Evolutionary conservation across 2,888 invertebrate genomes (phyloP), one percentile per base, ranked within the genome.

Genomic region (Hypomecis punctinalis): DNA sequence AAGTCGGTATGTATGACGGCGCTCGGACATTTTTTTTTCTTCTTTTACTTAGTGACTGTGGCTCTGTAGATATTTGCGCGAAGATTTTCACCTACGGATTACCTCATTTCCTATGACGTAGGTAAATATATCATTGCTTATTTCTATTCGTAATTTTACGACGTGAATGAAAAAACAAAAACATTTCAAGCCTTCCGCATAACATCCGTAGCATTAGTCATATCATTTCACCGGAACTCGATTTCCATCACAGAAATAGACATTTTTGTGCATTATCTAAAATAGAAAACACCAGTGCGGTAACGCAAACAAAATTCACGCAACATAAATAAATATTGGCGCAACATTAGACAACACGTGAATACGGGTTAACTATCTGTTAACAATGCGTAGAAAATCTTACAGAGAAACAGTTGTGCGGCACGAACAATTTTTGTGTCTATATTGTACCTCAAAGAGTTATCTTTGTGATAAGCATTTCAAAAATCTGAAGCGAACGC

Each of bases 311-410:
- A 63, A 62, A 57, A 64, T 63, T 49, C 52, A 63, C 52, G 42
- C 53, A 11, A 53, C 64, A 23, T 61, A 66, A 66, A 70, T 68
- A 68, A 70, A 71, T 67, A 71, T 62, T 66, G 58, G 57, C 62
- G 68, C 64, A 70, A 68, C 62, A 45, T 40, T 46, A 62, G 63
- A 69, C 61, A 55, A 58, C 62, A 45, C 54, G 62, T 66, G 70
- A 63, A 63, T 47, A 42, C 63, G 63, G 63, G 63, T 54, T 63
- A 58, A 58, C 58, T 63, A 57, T 51, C 57, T n/a, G 62, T 56
- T 56, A 48, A 36, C 6, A 39, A 0, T 5, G 52, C 40, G n/a
- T 52, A 40, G 40, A 33, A 9, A n/a, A 42, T n/a, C 33, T 40
- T 9, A 40, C 10, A 52, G 40, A 52, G 40, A 39, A 37, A 51